A percentile compares a stretch with the other conserved stretches of the same genome.
Conservation (phyloP, 1,140 invertebrate genomes). For the Drosophila kurseongensis region DNA sequence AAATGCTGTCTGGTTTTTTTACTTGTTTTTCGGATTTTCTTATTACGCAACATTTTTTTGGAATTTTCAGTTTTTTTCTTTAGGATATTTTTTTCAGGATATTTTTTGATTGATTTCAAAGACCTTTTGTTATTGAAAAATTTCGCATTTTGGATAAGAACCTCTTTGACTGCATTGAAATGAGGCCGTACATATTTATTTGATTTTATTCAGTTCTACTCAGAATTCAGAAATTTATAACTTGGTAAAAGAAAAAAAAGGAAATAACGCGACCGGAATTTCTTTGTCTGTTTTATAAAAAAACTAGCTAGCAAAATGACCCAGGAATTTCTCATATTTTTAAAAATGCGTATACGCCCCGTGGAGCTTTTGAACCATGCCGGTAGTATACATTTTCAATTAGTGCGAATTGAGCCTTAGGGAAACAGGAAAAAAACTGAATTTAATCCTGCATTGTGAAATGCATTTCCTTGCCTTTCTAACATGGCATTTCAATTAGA, state of each 20-base stretch:
- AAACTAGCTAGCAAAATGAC: too few species aligned
- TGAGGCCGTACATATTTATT: too few species aligned
- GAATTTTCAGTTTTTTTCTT: too few species aligned
- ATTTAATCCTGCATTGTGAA: background rate
- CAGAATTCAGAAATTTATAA: too few species aligned
- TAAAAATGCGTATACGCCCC: background rate
- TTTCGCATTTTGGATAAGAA: background rate
- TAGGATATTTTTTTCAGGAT: background rate
- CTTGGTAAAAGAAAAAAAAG: too few species aligned
- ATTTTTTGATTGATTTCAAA: background rate
- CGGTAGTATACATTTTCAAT: background rate
- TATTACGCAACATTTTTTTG: too few species aligned
- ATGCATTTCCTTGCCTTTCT: background rate
- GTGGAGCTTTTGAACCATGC: background rate
- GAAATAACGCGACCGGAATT: too few species aligned
- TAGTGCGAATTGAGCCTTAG: background rate
- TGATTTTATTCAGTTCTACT: too few species aligned
- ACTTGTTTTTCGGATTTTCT: too few species aligned
- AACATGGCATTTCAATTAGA: conserved; percentile 13
- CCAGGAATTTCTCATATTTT: background rate
- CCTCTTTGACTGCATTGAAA: background rate
- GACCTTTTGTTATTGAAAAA: background rate
- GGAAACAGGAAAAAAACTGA: background rate
- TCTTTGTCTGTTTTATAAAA: too few species aligned
- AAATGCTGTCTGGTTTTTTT: too few species aligned